Evolutionary conservation across 2,113 vertebrate species (phyloP).

Genomic region (Campylomormyrus numenius): DNA sequence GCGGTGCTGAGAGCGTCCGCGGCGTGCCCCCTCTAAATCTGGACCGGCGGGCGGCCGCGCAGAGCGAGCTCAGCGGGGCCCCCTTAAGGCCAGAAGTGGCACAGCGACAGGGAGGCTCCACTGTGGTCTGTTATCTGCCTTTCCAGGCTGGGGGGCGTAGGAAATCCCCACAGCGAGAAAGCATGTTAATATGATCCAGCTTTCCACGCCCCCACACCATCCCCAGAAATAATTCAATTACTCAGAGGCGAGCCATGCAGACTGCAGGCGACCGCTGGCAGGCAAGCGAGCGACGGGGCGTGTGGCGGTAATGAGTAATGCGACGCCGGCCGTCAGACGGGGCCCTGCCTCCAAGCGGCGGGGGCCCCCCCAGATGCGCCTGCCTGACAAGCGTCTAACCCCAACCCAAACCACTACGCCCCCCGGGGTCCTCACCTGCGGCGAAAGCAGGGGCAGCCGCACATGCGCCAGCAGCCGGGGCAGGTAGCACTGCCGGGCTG

Average conservation of each 20-base stretch:
- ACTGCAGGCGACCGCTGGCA: background rate
- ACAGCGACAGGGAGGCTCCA: background rate
- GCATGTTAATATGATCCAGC: background rate
- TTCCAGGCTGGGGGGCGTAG: background rate
- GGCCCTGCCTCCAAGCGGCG: background rate
- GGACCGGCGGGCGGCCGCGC: background rate
- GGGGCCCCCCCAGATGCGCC: background rate
- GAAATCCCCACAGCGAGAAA: background rate
- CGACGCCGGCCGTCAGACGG: background rate
- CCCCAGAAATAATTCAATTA: conserved; percentile 22
- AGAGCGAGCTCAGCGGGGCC: background rate
- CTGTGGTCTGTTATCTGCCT: background rate
- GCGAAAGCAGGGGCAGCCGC: conserved; percentile 84
- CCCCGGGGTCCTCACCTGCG: conserved; percentile 69
- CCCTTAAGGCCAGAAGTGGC: background rate
- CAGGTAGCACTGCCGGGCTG: conserved; percentile 72
- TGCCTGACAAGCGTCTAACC: background rate
- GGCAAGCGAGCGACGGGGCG: background rate
- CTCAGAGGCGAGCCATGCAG: background rate
- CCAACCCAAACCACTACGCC: background rate
- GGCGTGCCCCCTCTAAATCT: background rate
- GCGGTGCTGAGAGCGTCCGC: background rate
- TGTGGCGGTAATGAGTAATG: background rate
- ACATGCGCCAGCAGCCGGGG: conserved; percentile 80
- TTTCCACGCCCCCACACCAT: background rate